A percentile compares a stretch with the other conserved stretches of the same genome.
Conservation (phyloP, 2,113 vertebrate species). For the Rhizomys pruinosus region DNA sequence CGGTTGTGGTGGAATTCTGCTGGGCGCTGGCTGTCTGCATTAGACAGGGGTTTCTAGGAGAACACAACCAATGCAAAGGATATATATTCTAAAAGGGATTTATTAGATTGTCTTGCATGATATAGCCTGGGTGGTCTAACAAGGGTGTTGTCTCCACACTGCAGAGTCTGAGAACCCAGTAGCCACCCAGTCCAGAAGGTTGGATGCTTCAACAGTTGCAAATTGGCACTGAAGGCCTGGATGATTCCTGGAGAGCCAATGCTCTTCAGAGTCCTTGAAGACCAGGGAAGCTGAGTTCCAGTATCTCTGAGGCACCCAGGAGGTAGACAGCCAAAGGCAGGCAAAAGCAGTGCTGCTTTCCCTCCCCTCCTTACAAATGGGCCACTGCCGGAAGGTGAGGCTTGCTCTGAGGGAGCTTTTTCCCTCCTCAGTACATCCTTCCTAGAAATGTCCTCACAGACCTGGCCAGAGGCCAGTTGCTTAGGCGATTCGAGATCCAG, state of each 20-base stretch:
- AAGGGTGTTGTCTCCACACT: neutral
- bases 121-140: neutral
- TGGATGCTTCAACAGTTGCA: too few species aligned
- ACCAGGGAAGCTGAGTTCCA: too few species aligned
- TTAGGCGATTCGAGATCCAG: neutral
- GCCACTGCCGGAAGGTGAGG: neutral
- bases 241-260: too few species aligned
- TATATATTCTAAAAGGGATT: neutral
- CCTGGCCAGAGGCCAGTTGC: too few species aligned
- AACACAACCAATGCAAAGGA: neutral
- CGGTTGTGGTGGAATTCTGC: neutral
- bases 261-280: too few species aligned
- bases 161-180: neutral
- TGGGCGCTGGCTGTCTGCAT: neutral
- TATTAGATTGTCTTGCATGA: neutral
- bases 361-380: neutral
- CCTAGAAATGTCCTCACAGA: neutral
- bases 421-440: neutral
- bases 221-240: too few species aligned
- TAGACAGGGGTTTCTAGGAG: too few species aligned
- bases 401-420: neutral
- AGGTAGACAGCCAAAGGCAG: too few species aligned
- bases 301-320: too few species aligned
- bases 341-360: neutral
- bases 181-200: too few species aligned